Evolutionary conservation across 2,888 invertebrate species (phyloP).

Genomic region (Troides helena): DNA sequence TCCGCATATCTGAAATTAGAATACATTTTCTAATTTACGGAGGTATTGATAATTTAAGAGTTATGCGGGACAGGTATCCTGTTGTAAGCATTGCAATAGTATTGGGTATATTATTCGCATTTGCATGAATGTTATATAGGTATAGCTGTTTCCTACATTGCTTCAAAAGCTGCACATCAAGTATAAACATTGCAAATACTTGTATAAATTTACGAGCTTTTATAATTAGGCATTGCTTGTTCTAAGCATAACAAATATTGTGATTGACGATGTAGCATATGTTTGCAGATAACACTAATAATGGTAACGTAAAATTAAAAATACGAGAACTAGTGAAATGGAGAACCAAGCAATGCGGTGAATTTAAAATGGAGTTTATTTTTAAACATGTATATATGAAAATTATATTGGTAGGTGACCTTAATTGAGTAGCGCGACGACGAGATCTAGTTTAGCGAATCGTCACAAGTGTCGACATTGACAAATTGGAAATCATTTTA

Average conservation of each 20-base stretch:
- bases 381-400: constrained; percentile 27
- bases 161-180: too few species aligned
- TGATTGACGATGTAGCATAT: too few species aligned
- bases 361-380: constrained; percentile 1
- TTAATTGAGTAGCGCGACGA: constrained; percentile 63
- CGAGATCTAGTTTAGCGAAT: constrained; percentile 49
- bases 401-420: constrained; percentile 52
- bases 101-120: constrained; percentile 7
- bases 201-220: too few species aligned
- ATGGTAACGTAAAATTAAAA: not conserved
- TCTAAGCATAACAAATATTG: too few species aligned
- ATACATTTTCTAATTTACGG: constrained; percentile 17
- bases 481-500: constrained; percentile 9
- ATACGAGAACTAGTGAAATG: not conserved
- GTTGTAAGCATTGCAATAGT: constrained; percentile 8
- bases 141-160: too few species aligned
- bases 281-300: not conserved
- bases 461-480: constrained; percentile 31
- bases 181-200: too few species aligned
- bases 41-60: constrained; percentile 21
- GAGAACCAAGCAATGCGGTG: not conserved
- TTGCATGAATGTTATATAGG: not conserved
- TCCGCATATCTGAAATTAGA: constrained; percentile 8
- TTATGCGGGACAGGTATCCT: constrained; percentile 13
- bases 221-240: too few species aligned